Base-by-base conservation (phyloP, 2,888 invertebrate species). In the Tanypteryx hageni region DNA sequence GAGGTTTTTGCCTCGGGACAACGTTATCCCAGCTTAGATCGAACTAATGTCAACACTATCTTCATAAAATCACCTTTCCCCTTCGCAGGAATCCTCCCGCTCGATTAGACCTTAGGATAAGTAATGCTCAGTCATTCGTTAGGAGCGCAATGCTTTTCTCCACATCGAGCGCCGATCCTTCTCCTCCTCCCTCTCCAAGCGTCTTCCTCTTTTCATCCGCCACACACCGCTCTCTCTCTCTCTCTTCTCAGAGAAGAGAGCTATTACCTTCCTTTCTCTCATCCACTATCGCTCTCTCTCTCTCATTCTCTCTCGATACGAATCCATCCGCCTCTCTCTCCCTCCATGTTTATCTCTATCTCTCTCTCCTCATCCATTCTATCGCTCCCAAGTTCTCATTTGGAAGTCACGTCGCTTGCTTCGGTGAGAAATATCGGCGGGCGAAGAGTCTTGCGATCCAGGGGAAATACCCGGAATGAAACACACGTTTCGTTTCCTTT, bases 401-500 rank as follows among this genome's bases (percentile, higher is more conserved):
- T 27, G 76, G 76, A n/a, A 64, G 86, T 83, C 83, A 83, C 83
- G 56, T 83, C 83, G 44, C 56, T 31, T 44, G 16, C 83, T 11
- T 57, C 57, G 83, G 14, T 61, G 61, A 64, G 89, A 68, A 64
- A 68, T 68, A 68, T 68, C 31, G 89, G 31, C 68, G 61, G 18
- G 44, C 59, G 64, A 89, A 64, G 64, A 31, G 59, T 64, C 61
- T 86, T 61, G 61, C 59, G 59, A 27, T 61, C 31, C 13, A 27
- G 61, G 61, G 61, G 89, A 89, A 89, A 89, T 89, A 89, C 89
- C 31, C 44, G 18, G 56, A 89, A 68, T 56, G 89, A 89, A 58
- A n/a, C 64, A n/a, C 64, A n/a, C 89, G 89, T 68, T 68, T 89
- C 89, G 89, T 89, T 89, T 68, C 89, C 89, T 89, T 89, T 89